Evolutionary conservation across 2,888 invertebrate species (phyloP), one percentile per base, ranked within the genome.

Genomic region (Nasonia oneida): DNA sequence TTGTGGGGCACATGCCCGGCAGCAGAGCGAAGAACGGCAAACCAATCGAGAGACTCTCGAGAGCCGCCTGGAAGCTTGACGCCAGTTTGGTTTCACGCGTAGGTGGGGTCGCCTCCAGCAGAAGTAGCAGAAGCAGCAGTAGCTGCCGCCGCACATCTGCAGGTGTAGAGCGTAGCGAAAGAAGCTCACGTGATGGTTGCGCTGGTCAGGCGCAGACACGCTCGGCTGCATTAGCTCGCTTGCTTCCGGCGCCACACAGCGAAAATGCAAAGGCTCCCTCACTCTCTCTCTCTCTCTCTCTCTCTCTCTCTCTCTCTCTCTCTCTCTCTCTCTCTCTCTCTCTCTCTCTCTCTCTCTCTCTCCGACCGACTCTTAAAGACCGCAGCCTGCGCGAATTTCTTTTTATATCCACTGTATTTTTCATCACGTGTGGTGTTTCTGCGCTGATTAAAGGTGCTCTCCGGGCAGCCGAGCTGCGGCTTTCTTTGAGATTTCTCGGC

Each of bases 201-300:
- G 91, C 90, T 92, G 92, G 92, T 92, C 91, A 92, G 92, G 91
- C 91, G 90, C 91, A 90, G 92, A 91, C 91, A 92, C 92, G 91
- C 91, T 90, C 90, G 91, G 90, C 90, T 90, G 90, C 89, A 89
- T 89, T 6, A 61, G 57, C 57, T 42, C 79, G 70, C 79, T 84
- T 86, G 90, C 91, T 92, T 92, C 91, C 92, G 91, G 91, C 91
- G 91, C 90, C 91, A 90, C n/a, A 18, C 75, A 64, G 79, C 73
- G 29, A 57, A 47, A 47, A 47, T 64, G 77, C 73, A 84, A 84
- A 84, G 74, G 33, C 29, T 18, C 18, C 23, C 23, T 23, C 23
- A 23, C 23, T 23, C 57, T 50, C 53, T 83, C 88, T 89, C 89
- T 29, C 57, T 50, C 53, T 83, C 88, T 89, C 89, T 29, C 57